Evolutionary conservation across 2,113 vertebrate species (phyloP), one percentile per base, ranked within the genome.

Genomic region (Anhinga anhinga): DNA sequence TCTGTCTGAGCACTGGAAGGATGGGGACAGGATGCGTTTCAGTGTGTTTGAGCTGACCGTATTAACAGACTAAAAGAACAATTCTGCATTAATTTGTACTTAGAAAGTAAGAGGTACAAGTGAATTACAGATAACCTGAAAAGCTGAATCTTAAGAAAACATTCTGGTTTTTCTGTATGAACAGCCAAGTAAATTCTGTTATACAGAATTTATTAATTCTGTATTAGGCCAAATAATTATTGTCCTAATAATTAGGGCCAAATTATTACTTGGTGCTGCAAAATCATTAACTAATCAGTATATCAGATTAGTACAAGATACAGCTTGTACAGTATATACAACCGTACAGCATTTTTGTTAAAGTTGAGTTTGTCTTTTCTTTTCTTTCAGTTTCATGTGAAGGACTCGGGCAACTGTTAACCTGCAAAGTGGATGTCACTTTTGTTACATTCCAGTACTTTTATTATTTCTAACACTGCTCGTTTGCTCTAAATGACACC

Each of bases 401-500:
- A 92, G 61, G 73, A 82, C 36, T 84, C 14, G 10, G 78, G 40
- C 82, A 80, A 58, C 59, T 67, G 27, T 81, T 96, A 36, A 42
- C 47, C 47, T 89, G 49, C 36, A 27, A 77, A 91, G 70, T 85
- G 53, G 72, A 36, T 82, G 30, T 82, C 74, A 93, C 55, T 92
- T 72, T 21, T 77, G 14, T 89, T 92, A 86, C 95, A 96, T 95
- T 97, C 92, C 88, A 74, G 21, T 92, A 40, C 80, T 86, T 62
- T 23, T 52, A 7, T 83, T 53, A 29, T 73, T 97, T 95, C 29
- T 86, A 66, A 47, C 81, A 34, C 27, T 59, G 50, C 22, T 78
- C 82, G 10, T 93, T 87, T 94, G 16, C 15, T 93, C 56, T 91
- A 78, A 90, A 53, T 81, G 40, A 47, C 72, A n/a, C 29, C 2